Percentiles rank a stretch among this genome's conserved stretches.
Conservation (phyloP, 1,140 invertebrate species). For the Ceratoteleas bidentatus region DNA sequence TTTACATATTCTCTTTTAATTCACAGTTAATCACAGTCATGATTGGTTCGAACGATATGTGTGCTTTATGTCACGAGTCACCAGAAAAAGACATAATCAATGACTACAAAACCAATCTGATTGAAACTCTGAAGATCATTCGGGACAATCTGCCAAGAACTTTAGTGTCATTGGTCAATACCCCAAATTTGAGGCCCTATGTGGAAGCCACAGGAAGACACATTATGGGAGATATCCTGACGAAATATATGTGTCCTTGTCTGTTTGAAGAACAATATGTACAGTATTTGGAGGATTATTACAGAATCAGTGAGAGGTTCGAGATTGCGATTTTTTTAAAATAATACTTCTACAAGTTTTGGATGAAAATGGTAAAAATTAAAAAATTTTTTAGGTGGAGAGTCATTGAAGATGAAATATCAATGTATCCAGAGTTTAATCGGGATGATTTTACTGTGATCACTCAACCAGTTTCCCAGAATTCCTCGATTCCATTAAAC, state of each 20-base stretch:
- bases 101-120: conserved; percentile 81
- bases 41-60: conserved; percentile 88
- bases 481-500: conserved; percentile 74
- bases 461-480: conserved; percentile 81
- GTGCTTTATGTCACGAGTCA: conserved; percentile 82
- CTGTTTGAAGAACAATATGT: conserved; percentile 74
- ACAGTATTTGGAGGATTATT: conserved; percentile 63
- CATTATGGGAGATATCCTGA: conserved; percentile 7
- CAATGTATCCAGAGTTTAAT: conserved; percentile 80
- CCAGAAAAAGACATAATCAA: conserved; percentile 73
- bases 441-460: conserved; percentile 85
- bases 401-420: conserved; percentile 71
- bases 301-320: conserved; percentile 77
- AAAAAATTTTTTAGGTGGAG: conserved; percentile 70
- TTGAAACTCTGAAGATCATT: conserved; percentile 81
- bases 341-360: no score
- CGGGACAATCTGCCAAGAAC: conserved; percentile 84
- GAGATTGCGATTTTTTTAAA: conserved; percentile 52
- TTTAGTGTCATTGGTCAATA: conserved; percentile 83
- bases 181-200: conserved; percentile 77
- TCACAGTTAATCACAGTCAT: conserved; percentile 85
- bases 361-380: no score
- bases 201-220: conserved; percentile 37
- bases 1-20: no score
- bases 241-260: conserved; percentile 80